Evolutionary conservation across 1,140 invertebrate genomes (phyloP), one percentile per base, ranked within the genome.

Genomic region (Adoxophyes honmai): DNA sequence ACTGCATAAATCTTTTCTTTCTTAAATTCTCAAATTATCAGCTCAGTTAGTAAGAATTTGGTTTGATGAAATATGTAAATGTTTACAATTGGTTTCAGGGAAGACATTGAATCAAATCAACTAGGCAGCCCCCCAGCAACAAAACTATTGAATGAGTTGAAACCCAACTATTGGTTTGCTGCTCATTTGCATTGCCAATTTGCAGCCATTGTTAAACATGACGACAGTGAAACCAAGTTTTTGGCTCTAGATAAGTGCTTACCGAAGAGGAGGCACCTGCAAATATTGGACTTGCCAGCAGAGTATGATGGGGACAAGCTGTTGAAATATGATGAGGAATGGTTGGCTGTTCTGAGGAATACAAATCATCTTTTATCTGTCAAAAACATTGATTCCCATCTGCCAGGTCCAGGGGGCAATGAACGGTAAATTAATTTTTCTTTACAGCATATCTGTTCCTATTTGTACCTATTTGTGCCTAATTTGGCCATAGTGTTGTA

Each of bases 181-280:
- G 98, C 97, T 39, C 98, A 99, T 91, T 91, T 99, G 39, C 98
- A 99, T 89, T 97, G 96, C 65, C 97, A 98, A 90, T 99, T 98
- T 91, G 92, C 95, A 35, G 98, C 98, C 4, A 52, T 97, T 4
- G 92, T 99, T 7, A 90, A 92, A 18, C 96, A 98, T 86, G 73
- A 91, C 16, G 67, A 80, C 35, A 42, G 67, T 4, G 84, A 90
- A 28, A 99, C 98, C 0, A 96, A 96, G 86, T 99, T 99, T 89
- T 86, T 99, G 58, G 97, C 98, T 0, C 85, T 99, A 6, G 98
- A 99, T 81, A 99, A 99, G 90, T 98, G 98, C 89, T 88, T 99
- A 33, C 97, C 97, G 0, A 92, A 92, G 67, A 90, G 97, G 68
- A 92, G 94, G 57, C 99, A 98, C 89, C 87, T 99, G 56, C 96